Base-by-base conservation (phyloP, 2,797 vertebrate genomes). In the Pyrocephalus nanus region DNA sequence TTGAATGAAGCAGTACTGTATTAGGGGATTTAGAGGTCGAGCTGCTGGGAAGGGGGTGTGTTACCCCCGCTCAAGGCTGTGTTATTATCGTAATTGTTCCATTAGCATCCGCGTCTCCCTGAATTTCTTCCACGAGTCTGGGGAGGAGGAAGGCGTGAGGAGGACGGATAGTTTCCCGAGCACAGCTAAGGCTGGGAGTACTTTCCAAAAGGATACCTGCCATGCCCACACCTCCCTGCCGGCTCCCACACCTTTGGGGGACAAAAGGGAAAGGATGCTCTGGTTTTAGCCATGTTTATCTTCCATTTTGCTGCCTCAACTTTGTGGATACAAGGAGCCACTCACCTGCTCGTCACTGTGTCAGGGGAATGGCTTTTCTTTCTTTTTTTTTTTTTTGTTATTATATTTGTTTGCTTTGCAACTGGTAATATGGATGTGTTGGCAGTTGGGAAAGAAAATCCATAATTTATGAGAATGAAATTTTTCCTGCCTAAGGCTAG, bases 391-490 rank as follows among this genome's bases (percentile, higher is more conserved):
- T 43, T 43, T 43, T 43, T 43, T 43, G 38, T 9, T 77, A 51
- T 60, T 69, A 7, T 55, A n/a, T 93, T 86, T 81, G 40, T 95
- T 90, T 88, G 66, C 62, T 93, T 96, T 92, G 86, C 93, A 96
- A 78, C 67, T 67, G 78, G 71, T 92, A 81, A 95, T 77, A 42
- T 70, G 88, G 73, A 95, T 70, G 60, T 96, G 91, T 93, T 87
- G 81, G 92, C 90, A 95, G 78, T 95, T 90, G 90, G 92, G 94
- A 84, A 92, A 82, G 90, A 92, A 93, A 85, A 97, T 95, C 82
- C 80, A 90, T 97, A 92, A 95, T 97, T 94, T 88, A 92, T 90
- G 83, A 92, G 93, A 86, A 85, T 77, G 91, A 94, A 88, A 90
- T 97, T 93, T 91, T 91, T 95, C 76, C 92, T 95, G 95, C 94